Evolutionary conservation across 1,140 invertebrate species (phyloP), one percentile per base, ranked within the genome.

Genomic region (Plodia interpunctella): DNA sequence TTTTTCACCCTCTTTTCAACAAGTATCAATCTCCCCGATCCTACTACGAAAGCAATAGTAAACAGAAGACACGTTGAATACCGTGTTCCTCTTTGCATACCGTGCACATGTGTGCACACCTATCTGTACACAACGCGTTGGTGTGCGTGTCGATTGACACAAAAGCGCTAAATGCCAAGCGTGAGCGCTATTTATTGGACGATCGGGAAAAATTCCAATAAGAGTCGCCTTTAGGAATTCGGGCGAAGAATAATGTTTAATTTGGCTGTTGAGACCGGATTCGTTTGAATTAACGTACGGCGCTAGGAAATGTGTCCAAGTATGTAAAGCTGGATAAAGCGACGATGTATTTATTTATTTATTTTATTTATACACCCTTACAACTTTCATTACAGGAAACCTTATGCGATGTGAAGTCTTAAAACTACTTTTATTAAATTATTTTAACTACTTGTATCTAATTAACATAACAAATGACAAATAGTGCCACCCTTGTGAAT

Each of bases 21-120:
- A n/a, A 21, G n/a, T 20, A 25, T 53, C 51, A 53, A 53, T 25
- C 4, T 1, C 13, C 2, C 25, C 0, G 8, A 15, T 20, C 21
- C 19, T 2, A 25, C 13, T 53, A 25, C 20, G 25, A 53, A 53
- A 53, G 51, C 51, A 53, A 51, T 20, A 51, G 49, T 51, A 51
- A 51, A 53, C 51, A 53, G 51, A 25, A 53, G n/a, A 53, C 51
- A 53, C 51, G 51, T 28, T 53, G 20, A 17, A 53, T 53, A 25
- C 51, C 51, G 13, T 53, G 51, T 53, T n/a, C 51, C 21, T n/a
- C 21, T 25, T 53, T 53, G 51, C 19, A 21, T 21, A 25, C n/a
- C 19, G 8, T 15, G 17, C 19, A 53, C 6, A 25, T 25, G 21
- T 25, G 51, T 53, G 51, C 19, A 25, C 6, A 11, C 17, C 13